Evolutionary conservation across 1,140 invertebrate genomes (phyloP).

Genomic region (Atopsyche davidsoni): DNA sequence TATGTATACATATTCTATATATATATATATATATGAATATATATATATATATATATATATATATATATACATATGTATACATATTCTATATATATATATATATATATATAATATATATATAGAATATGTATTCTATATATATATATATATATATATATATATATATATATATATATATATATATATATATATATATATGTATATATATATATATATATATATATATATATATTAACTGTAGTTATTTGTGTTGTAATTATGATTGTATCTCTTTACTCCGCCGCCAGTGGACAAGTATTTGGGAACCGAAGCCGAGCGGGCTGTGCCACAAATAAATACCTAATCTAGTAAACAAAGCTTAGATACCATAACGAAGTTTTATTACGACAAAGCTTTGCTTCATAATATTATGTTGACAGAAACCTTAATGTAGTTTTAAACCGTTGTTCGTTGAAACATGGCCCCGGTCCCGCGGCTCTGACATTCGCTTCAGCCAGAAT

Average conservation of each 20-base stretch:
- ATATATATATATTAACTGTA: background rate
- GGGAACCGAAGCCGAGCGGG: conserved; percentile 5
- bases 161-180: background rate
- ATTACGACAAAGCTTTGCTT: conserved; percentile 21
- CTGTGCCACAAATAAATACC: conserved; percentile 26
- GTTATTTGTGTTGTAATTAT: background rate
- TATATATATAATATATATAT: background rate
- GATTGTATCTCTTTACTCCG: conserved; percentile 7
- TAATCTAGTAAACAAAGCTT: conserved; percentile 26
- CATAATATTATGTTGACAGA: conserved; percentile 23
- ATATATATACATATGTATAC: background rate
- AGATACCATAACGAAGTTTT: conserved; percentile 29
- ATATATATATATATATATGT: background rate
- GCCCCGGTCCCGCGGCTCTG: background rate
- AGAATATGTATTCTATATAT: background rate
- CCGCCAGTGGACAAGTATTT: conserved; percentile 5
- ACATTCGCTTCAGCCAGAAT: background rate
- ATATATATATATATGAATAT: background rate
- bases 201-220: background rate
- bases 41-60: background rate
- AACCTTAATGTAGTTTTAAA: conserved; percentile 16
- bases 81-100: background rate
- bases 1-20: background rate
- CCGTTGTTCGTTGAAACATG: conserved; percentile 1
- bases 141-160: background rate